Base-by-base conservation (phyloP, 2,888 invertebrate species). In the Agrotis puta region DNA sequence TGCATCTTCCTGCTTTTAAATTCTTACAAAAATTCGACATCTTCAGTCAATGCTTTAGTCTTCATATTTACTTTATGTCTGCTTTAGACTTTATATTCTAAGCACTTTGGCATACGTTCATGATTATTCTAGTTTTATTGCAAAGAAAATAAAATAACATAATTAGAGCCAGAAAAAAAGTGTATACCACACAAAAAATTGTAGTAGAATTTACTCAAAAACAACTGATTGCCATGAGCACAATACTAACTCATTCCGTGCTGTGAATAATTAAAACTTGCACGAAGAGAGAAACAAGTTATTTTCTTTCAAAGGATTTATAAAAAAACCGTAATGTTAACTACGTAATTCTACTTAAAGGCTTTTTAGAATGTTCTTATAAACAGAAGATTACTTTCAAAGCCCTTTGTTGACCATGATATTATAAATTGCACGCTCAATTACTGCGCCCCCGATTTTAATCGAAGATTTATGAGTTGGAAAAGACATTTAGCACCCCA, bases 401-500 rank as follows among this genome's bases (percentile, higher is more conserved):
- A 67, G 66, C 69, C 57, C 54, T 76, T 71, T 79, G 75, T 74
- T 73, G 77, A 65, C 63, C 67, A 66, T 64, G 24, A 51, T 54
- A 81, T 86, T 86, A 83, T 86, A 87, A 88, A 87, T 87, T 78
- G 79, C 73, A 84, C 79, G 85, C 85, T 85, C 86, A 89, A 88
- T 89, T 89, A 88, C 86, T 79, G 74, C 70, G 62, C 58, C 78
- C 74, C 67, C 70, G 82, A 83, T 85, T 87, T 87, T 89, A 88
- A 88, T 89, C 88, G 86, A 88, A 88, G 87, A 91, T 91, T 91
- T 90, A 91, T 90, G 88, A 88, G 79, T 86, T 82, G 80, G 87
- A 87, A 88, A 85, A 86, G 88, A 86, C 89, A 87, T 90, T 90
- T 88, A 89, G 81, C 91, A 89, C 88, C 88, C 89, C 84, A 88